Conservation (phyloP, 92 coral and sea anemone species). For the Palythoa heliodiscus region DNA sequence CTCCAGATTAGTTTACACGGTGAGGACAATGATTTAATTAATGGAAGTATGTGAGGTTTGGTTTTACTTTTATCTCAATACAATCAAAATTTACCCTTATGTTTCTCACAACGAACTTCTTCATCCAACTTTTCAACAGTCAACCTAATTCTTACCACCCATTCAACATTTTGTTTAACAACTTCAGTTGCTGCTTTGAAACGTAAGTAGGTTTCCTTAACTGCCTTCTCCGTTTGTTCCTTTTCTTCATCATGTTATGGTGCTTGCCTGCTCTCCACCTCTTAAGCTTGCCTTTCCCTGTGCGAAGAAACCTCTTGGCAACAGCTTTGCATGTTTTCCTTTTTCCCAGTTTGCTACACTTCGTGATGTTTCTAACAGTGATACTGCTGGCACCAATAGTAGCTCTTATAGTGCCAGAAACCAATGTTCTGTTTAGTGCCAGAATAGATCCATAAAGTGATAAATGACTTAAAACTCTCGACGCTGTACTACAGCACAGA, state of each 20-base stretch:
- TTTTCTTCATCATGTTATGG: constrained; percentile 83
- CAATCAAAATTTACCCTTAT: background rate
- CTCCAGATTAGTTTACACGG: too few relatives aligned
- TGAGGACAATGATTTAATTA: too few relatives aligned
- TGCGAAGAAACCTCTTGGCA: constrained; percentile 85
- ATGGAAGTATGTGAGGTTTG: too few relatives aligned
- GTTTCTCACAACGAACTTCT: background rate
- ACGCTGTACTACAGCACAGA: background rate
- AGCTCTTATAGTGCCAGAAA: background rate
- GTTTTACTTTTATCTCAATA: too few relatives aligned
- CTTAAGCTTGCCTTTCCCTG: constrained; percentile 91
- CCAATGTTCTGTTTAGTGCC: background rate
- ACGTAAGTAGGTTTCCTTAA: constrained; percentile 83
- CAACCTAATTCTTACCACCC: constrained; percentile 65
- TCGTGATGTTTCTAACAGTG: constrained; percentile 54
- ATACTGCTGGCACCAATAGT: background rate
- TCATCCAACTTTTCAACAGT: background rate
- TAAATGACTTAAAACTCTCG: background rate
- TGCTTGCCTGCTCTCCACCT: constrained; percentile 91
- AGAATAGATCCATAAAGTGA: background rate
- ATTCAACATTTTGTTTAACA: constrained; percentile 91
- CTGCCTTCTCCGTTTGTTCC: constrained; percentile 78
- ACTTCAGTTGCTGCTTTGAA: constrained; percentile 83
- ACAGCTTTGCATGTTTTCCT: constrained; percentile 97
- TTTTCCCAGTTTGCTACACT: constrained; percentile 85